These are phyloP conservation scores for Orthosia cruda DNA, from an alignment of 2,888 invertebrate genomes.

Conservation along the genomic window DNA sequence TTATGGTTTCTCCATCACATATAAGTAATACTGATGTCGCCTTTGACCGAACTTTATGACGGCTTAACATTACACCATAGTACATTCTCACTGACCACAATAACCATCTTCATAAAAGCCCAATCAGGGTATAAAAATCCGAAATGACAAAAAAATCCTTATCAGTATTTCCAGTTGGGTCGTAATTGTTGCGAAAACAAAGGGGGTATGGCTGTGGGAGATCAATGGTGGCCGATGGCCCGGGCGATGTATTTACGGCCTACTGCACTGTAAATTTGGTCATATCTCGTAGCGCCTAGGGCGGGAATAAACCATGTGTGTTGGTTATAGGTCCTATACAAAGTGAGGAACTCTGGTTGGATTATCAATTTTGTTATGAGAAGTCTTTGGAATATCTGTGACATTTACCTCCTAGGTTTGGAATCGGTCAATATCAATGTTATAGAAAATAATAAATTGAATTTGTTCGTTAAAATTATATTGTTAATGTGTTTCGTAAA, in stretches of 20 bases:
- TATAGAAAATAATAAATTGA: too few relatives aligned
- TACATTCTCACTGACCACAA: slow-evolving; percentile 41
- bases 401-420: background rate
- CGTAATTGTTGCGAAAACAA: slow-evolving; percentile 67
- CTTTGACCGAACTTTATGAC: slow-evolving; percentile 12
- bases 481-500: too few relatives aligned
- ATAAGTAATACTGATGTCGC: background rate
- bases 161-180: slow-evolving; percentile 65
- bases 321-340: background rate
- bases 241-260: slow-evolving; percentile 80
- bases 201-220: slow-evolving; percentile 68
- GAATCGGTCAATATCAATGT: too few relatives aligned
- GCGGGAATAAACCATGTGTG: slow-evolving; percentile 45
- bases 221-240: slow-evolving; percentile 82
- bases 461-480: too few relatives aligned
- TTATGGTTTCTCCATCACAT: background rate
- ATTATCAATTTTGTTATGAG: background rate
- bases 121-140: slow-evolving; percentile 47
- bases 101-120: slow-evolving; percentile 35
- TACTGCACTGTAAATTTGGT: slow-evolving; percentile 86
- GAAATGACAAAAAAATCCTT: slow-evolving; percentile 53
- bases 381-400: background rate
- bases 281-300: slow-evolving; percentile 81
- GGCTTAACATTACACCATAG: background rate
- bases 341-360: background rate